Conservation (phyloP, 2,888 invertebrate species). For the Nudaria mundana region DNA sequence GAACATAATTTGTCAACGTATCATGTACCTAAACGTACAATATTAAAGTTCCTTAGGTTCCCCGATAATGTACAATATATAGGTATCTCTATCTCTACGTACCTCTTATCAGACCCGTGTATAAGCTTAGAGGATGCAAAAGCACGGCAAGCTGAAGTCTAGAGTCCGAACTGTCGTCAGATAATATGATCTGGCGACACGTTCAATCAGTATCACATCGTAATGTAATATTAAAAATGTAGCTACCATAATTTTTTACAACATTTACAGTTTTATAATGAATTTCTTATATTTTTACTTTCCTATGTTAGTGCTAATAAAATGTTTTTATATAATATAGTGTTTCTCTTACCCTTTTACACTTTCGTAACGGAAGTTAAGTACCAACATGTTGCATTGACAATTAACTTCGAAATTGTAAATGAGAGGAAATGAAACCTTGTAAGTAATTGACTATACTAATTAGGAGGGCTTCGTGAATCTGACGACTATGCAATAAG, state of each 20-base stretch:
- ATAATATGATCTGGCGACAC: conserved; percentile 52
- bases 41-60: too few species aligned
- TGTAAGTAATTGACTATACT: not conserved
- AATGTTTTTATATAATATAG: conserved; percentile 74
- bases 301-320: conserved; percentile 81
- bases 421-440: not conserved
- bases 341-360: conserved; percentile 22
- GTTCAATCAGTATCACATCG: conserved; percentile 48
- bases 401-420: not conserved
- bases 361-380: not conserved
- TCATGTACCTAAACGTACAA: too few species aligned
- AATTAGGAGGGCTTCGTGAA: not conserved
- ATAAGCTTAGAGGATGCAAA: conserved; percentile 12
- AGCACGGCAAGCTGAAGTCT: conserved; percentile 13
- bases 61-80: too few species aligned
- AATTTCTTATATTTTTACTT: conserved; percentile 80
- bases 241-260: conserved; percentile 71
- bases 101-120: too few species aligned
- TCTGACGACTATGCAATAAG: not conserved
- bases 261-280: conserved; percentile 75
- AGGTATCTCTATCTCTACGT: too few species aligned
- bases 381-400: not conserved
- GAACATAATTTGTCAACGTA: too few species aligned
- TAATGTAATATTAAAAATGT: conserved; percentile 56
- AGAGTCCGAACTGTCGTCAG: conserved; percentile 35